Conservation (phyloP, 2,888 invertebrate genomes). For the Tenthredo mesomela region DNA sequence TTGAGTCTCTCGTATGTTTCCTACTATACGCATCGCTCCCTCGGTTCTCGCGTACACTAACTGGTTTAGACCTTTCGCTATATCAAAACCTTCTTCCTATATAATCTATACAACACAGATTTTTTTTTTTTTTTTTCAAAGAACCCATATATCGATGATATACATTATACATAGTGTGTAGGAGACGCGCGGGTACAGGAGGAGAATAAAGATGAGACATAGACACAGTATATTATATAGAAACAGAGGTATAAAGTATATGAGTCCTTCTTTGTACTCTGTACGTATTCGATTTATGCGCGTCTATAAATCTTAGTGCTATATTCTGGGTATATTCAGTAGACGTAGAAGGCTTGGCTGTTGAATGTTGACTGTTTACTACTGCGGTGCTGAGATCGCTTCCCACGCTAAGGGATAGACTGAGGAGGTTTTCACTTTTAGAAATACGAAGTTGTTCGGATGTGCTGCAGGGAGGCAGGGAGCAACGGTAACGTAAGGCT, state of each 20-base stretch:
- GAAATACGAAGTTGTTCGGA: neutral
- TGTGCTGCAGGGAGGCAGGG: constrained; percentile 27
- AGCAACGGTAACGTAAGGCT: constrained; percentile 17
- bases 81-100: neutral
- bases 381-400: constrained; percentile 7
- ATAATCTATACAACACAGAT: neutral
- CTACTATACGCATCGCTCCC: constrained; percentile 24
- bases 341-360: constrained; percentile 11
- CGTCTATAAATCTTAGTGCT: neutral
- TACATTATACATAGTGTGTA: neutral
- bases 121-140: neutral
- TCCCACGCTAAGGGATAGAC: constrained; percentile 42
- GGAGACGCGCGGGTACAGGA: neutral
- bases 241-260: neutral
- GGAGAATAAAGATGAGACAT: constrained; percentile 15
- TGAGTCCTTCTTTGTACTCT: constrained; percentile 1
- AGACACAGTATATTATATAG: neutral
- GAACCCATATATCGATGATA: constrained; percentile 3
- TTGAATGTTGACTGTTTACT: constrained; percentile 2
- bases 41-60: constrained; percentile 17
- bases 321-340: neutral
- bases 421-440: constrained; percentile 11
- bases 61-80: constrained; percentile 12
- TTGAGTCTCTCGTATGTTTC: constrained; percentile 53
- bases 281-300: constrained; percentile 1